Evolutionary conservation across 1,140 invertebrate genomes (phyloP).

Genomic region (Psix sp.): DNA sequence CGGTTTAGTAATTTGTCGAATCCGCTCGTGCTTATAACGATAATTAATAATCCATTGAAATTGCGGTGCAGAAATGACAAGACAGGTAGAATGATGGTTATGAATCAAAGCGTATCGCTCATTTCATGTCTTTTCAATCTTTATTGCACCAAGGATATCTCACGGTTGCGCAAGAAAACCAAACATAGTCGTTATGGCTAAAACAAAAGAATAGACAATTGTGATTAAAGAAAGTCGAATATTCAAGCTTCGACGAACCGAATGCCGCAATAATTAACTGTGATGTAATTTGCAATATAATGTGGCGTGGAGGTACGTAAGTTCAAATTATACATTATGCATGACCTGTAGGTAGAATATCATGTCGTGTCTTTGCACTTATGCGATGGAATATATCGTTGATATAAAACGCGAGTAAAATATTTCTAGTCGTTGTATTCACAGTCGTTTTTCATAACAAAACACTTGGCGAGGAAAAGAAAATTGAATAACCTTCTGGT

Average conservation of each 20-base stretch:
- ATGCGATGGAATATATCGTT: slow-evolving; percentile 15
- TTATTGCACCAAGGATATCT: too few relatives aligned
- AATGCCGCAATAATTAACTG: slow-evolving; percentile 25
- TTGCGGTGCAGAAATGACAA: too few relatives aligned
- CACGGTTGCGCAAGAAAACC: too few relatives aligned
- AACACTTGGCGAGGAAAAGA: neutral
- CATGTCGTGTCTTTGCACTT: slow-evolving; percentile 34
- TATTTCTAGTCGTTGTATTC: slow-evolving; percentile 15
- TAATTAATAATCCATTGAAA: too few relatives aligned
- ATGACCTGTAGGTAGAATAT: slow-evolving; percentile 19
- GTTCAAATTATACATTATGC: slow-evolving; percentile 41
- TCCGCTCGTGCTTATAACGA: too few relatives aligned
- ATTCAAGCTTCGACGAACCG: slow-evolving; percentile 15
- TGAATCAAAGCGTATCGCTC: too few relatives aligned
- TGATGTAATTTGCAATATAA: slow-evolving; percentile 38
- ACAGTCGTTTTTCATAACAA: slow-evolving; percentile 8
- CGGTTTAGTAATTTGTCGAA: too few relatives aligned
- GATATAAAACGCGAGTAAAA: slow-evolving; percentile 14
- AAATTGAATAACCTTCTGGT: neutral
- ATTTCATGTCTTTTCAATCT: too few relatives aligned
- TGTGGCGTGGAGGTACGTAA: slow-evolving; percentile 19
- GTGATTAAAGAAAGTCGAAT: slow-evolving; percentile 15
- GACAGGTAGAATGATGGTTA: too few relatives aligned
- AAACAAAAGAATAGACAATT: slow-evolving; percentile 37
- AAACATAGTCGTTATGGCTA: too few relatives aligned